Evolutionary conservation across 2,888 invertebrate genomes (phyloP), one percentile per base, ranked within the genome.

Genomic region (Carpatolechia fugitivella): DNA sequence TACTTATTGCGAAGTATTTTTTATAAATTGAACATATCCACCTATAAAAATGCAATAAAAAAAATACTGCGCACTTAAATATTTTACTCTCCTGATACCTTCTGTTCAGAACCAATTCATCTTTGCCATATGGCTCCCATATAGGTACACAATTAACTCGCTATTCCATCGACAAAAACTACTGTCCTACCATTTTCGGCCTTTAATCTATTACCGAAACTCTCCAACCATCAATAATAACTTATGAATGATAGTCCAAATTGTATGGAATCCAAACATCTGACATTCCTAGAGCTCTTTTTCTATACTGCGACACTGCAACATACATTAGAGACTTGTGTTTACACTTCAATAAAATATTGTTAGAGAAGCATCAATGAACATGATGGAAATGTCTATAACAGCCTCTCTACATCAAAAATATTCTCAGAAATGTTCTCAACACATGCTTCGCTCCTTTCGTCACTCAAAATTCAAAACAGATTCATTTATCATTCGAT

Each of bases 181-280:
- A 36, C 48, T 35, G 10, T 24, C 14, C 36, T 36, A 36, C 33
- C 35, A 49, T 36, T 33, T 49, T 20, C 11, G 46, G 30, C 14
- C 46, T 35, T 16, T 29, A 76, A 78, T 78, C 77, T 78, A 78
- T 78, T 79, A 80, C 73, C 76, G 66, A 65, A 69, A 74, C 72
- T 68, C 71, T 59, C 49, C 58, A 72, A 80, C 71, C 79, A 87
- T 86, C 80, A 84, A 85, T 88, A 85, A 86, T 68, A 60, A 69
- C 66, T 73, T 79, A 77, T 80, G 85, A 86, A 86, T 85, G 84
- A 86, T 78, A 81, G 68, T 78, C 71, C 78, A 78, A 80, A 84
- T 86, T 85, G 77, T 85, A 80, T 78, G 75, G 85, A 72, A 76
- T 73, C 72, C 70, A 68, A 77, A 78, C 81, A 84, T 82, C 80